Percentiles rank a stretch among this genome's conserved stretches.
Conservation (phyloP, 2,888 invertebrate genomes). For the Stomorhina lunata region DNA sequence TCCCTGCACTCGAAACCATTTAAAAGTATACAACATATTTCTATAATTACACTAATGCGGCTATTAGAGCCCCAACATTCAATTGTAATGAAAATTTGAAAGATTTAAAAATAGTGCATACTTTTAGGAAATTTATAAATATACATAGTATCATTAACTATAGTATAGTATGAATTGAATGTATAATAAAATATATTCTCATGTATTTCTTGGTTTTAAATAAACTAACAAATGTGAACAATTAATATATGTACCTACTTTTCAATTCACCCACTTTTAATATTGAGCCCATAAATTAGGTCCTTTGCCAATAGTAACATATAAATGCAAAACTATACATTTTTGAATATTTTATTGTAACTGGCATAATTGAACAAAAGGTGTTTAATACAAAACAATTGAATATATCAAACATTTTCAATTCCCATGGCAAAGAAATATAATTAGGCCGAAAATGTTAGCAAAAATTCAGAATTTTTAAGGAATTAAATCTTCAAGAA, state of each 20-base stretch:
- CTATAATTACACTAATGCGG: too few species aligned
- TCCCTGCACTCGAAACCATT: too few species aligned
- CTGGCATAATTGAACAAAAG: slow-evolving; percentile 30
- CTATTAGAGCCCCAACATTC: too few species aligned
- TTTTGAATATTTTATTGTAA: slow-evolving; percentile 7
- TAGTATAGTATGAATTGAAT: too few species aligned
- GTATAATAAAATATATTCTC: too few species aligned
- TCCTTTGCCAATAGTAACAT: neutral
- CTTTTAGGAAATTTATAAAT: too few species aligned
- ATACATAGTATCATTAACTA: too few species aligned
- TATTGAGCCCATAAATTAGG: neutral
- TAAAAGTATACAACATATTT: too few species aligned
- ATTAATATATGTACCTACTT: neutral
- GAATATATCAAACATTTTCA: neutral
- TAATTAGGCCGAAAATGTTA: neutral
- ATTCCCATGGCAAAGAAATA: neutral
- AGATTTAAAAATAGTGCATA: too few species aligned
- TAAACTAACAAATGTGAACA: too few species aligned
- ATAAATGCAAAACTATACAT: slow-evolving; percentile 1
- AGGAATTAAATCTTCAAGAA: neutral
- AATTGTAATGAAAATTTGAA: too few species aligned
- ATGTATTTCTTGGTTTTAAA: neutral
- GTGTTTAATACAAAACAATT: slow-evolving; percentile 30
- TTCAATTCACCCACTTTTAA: neutral
- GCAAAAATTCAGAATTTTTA: neutral